phyloP scores from a whole-genome alignment of 2,888 invertebrate species.

The Polymixis lichenea region DNA sequence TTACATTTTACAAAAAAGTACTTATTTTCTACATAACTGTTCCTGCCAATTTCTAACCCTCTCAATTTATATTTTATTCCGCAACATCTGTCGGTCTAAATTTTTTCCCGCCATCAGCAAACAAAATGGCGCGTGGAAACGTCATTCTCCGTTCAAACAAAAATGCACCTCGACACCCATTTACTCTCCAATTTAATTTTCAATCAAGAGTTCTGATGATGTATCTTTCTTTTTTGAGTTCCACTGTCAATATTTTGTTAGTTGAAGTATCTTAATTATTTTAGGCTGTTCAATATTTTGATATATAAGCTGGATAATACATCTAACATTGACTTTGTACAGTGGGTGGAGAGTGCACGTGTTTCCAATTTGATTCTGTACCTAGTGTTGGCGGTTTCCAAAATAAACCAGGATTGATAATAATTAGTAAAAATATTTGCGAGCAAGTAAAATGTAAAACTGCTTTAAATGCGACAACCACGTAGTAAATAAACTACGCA shows the following conservation, averaged over 20 bases:
- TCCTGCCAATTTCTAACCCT: not conserved
- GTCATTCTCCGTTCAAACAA: conserved; percentile 54
- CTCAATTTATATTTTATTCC: not conserved
- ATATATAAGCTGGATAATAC: not conserved
- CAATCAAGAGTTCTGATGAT: conserved; percentile 70
- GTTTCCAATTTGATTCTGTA: no score
- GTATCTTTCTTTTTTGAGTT: conserved; percentile 61
- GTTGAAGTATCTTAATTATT: conserved; percentile 10
- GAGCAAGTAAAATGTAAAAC: no score
- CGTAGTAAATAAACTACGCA: no score
- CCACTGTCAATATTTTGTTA: conserved; percentile 60
- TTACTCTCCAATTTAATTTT: conserved; percentile 76
- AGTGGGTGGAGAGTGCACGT: no score
- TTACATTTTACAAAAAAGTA: not conserved
- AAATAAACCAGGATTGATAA: not conserved
- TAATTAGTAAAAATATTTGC: not conserved
- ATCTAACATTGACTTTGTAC: no score
- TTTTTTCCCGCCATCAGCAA: conserved; percentile 33
- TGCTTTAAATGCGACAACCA: not conserved
- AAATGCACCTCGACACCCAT: conserved; percentile 53
- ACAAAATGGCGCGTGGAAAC: conserved; percentile 41
- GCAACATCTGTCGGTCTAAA: not conserved
- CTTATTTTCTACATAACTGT: no score
- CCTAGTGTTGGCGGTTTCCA: not conserved
- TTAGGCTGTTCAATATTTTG: not conserved